These are phyloP conservation scores for Athalia circularis DNA, from an alignment of 2,888 invertebrate genomes.

Conservation along the genomic window DNA sequence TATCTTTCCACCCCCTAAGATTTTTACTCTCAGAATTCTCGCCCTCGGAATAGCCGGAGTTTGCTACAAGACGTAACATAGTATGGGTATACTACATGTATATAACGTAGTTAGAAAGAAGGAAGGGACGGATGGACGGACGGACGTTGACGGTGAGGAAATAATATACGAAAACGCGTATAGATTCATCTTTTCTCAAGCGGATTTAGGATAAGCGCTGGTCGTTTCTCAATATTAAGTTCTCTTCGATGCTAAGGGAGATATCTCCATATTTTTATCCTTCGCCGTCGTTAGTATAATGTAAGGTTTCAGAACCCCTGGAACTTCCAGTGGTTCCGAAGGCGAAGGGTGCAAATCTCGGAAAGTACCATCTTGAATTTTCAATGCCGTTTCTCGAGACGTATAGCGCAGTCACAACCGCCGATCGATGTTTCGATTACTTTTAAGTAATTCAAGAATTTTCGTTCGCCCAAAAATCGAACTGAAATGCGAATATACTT, in stretches of 20 bases:
- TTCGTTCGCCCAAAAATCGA: constrained; percentile 7
- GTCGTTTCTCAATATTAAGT: constrained; percentile 46
- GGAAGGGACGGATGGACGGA: constrained; percentile 14
- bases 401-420: constrained; percentile 9
- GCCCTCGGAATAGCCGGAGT: constrained; percentile 1
- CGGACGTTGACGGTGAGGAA: constrained; percentile 36
- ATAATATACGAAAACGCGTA: constrained; percentile 33
- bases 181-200: constrained; percentile 42
- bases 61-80: too few relatives aligned
- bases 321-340: neutral
- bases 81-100: too few relatives aligned
- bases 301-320: constrained; percentile 24
- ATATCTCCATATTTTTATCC: constrained; percentile 45
- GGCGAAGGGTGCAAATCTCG: constrained; percentile 13
- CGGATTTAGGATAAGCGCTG: constrained; percentile 42
- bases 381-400: constrained; percentile 29
- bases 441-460: constrained; percentile 8
- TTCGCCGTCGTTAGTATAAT: constrained; percentile 42
- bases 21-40: constrained; percentile 24
- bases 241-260: constrained; percentile 29
- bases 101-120: neutral
- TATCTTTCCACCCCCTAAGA: constrained; percentile 13
- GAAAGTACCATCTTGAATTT: constrained; percentile 35
- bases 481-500: constrained; percentile 22
- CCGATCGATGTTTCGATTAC: constrained; percentile 36